phyloP scores from a whole-genome alignment of 2,888 invertebrate genomes.

The Eugnorisma glareosa region DNA sequence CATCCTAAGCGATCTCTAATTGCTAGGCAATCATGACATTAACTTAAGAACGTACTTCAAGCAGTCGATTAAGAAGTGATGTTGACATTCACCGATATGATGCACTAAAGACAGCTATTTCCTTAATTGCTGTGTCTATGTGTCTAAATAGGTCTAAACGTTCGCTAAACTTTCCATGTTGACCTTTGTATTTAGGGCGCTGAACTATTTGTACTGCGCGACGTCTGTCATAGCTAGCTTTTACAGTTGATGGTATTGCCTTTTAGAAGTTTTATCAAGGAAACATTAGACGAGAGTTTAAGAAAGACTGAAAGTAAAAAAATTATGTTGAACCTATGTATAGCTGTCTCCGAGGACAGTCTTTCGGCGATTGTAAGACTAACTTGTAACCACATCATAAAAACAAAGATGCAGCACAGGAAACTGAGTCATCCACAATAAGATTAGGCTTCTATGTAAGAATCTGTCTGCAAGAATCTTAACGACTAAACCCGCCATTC shows the following conservation, averaged over 20 bases:
- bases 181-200: conserved; percentile 61
- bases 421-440: not conserved
- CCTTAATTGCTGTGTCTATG: conserved; percentile 39
- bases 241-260: conserved; percentile 18
- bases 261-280: conserved; percentile 8
- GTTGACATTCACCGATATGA: conserved; percentile 42
- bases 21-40: conserved; percentile 41
- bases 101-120: conserved; percentile 48
- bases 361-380: not conserved
- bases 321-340: not conserved
- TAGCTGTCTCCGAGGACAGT: not conserved
- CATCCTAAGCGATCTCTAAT: conserved; percentile 39
- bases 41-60: conserved; percentile 20
- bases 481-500: conserved; percentile 17
- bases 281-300: not conserved
- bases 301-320: not conserved
- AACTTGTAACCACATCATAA: not conserved
- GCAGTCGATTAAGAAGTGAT: conserved; percentile 35
- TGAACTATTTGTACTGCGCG: conserved; percentile 40
- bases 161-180: conserved; percentile 53
- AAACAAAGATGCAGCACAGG: not conserved
- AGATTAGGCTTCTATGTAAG: not conserved
- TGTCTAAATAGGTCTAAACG: conserved; percentile 32
- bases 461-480: not conserved
- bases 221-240: conserved; percentile 33